phyloP scores from a whole-genome alignment of 37 sponge, comb jelly and placozoan species.

The Spongilla lacustris region DNA sequence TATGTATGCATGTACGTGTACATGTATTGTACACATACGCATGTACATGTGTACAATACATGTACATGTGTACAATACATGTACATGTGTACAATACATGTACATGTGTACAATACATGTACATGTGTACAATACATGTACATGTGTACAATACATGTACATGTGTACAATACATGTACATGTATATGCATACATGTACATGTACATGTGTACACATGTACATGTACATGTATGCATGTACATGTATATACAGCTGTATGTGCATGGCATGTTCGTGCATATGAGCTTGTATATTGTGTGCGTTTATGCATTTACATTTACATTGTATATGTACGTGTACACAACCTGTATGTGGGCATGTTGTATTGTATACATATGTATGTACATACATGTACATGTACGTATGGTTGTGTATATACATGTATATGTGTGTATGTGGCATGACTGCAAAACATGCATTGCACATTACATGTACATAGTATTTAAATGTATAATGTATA shows the following conservation, averaged over 20 bases:
- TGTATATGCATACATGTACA: conserved; percentile 6
- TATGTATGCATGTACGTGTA: conserved; percentile 11
- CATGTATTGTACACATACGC: neutral
- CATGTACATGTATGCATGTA: neutral
- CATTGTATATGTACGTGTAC: no score
- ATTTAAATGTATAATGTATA: no score
- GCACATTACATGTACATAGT: no score
- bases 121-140: neutral
- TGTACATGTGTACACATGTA: neutral
- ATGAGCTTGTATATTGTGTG: neutral
- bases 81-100: no score
- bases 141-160: neutral
- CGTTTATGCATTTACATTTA: neutral
- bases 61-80: neutral
- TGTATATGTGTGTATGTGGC: neutral
- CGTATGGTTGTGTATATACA: neutral
- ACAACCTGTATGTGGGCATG: no score
- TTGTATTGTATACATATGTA: no score
- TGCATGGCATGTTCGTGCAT: neutral
- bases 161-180: conserved; percentile 4
- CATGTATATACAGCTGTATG: neutral
- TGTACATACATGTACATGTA: no score
- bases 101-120: neutral
- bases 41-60: neutral
- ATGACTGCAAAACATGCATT: no score